Base-by-base conservation (phyloP, 2,888 invertebrate genomes). In the Eristalis intricaria region DNA sequence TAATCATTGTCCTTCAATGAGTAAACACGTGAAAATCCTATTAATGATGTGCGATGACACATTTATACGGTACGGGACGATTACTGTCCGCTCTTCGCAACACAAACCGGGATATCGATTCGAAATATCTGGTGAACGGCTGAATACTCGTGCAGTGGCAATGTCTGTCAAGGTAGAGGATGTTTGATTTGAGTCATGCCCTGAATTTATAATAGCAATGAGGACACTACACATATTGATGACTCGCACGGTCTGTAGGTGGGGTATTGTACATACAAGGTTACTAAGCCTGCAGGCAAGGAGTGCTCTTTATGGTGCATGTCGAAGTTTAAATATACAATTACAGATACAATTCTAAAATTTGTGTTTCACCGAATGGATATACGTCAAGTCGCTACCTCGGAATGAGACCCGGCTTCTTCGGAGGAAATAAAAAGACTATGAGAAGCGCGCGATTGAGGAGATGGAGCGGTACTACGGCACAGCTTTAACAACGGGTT, bases 11-110 rank as follows among this genome's bases (percentile, higher is more conserved):
- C 58, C 70, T 80, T 43, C 66, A 56, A 80, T 84, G 80, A 84
- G 84, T 84, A 79, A 84, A 80, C 84, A 84, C 76, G 71, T 80
- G 80, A 84, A 80, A 84, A 84, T 80, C 84, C 80, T 80, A 84
- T 84, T 80, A 84, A 84, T 80, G 84, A 80, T 84, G 63, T 84
- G 80, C 71, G 80, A 80, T 80, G 84, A 80, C 84, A 76, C 76
- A 84, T 76, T 84, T 80, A 80, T 84, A 75, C 73, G 58, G 40
- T 56, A 71, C 68, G 56, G 68, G 40, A 32, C 56, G 26, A 11
- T 11, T 26, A 19, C 23, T 13, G 60, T 3, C 13, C 23, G 60
- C 60, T 23, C 60, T 23, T 50, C 43, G n/a, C 23, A 13, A 11
- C 23, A 5, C 60, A 23, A 4, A 26, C 13, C 13, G 23, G 23